Conservation (phyloP, 2,888 invertebrate genomes). For the Acronicta leporina region DNA sequence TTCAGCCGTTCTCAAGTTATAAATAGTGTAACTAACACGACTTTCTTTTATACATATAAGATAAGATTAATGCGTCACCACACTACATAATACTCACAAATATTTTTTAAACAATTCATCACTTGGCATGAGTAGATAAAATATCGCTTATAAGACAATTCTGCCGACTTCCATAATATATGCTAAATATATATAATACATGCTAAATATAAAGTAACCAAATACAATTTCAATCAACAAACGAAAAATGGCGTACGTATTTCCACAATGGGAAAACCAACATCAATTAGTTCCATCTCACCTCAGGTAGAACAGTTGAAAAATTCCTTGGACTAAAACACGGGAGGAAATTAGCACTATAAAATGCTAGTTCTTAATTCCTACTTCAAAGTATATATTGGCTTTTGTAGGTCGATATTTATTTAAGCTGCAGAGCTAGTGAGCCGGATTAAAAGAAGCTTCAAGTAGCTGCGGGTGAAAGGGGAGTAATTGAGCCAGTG, state of each 20-base stretch:
- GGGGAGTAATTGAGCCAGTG: constrained; percentile 32
- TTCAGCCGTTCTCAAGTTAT: too few relatives aligned
- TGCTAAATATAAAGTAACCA: neutral
- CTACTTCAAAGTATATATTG: constrained; percentile 45
- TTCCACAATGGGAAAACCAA: constrained; percentile 51
- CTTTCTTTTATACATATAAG: too few relatives aligned
- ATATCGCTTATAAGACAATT: too few relatives aligned
- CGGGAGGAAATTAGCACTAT: constrained; percentile 50
- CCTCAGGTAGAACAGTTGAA: constrained; percentile 59
- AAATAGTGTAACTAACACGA: too few relatives aligned
- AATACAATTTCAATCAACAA: neutral
- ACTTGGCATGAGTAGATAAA: too few relatives aligned
- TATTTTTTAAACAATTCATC: too few relatives aligned
- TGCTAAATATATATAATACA: too few relatives aligned
- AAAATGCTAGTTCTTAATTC: constrained; percentile 29
- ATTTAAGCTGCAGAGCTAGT: constrained; percentile 39
- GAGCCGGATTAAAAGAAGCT: constrained; percentile 25
- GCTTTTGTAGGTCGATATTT: constrained; percentile 51
- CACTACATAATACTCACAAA: too few relatives aligned
- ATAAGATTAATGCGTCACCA: too few relatives aligned
- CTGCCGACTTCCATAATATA: neutral
- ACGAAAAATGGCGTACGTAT: constrained; percentile 9
- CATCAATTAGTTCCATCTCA: constrained; percentile 67
- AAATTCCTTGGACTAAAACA: constrained; percentile 51
- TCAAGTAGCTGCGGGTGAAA: constrained; percentile 23